phyloP scores from a whole-genome alignment of 2,888 invertebrate species.

The Xestia sexstrigata region DNA sequence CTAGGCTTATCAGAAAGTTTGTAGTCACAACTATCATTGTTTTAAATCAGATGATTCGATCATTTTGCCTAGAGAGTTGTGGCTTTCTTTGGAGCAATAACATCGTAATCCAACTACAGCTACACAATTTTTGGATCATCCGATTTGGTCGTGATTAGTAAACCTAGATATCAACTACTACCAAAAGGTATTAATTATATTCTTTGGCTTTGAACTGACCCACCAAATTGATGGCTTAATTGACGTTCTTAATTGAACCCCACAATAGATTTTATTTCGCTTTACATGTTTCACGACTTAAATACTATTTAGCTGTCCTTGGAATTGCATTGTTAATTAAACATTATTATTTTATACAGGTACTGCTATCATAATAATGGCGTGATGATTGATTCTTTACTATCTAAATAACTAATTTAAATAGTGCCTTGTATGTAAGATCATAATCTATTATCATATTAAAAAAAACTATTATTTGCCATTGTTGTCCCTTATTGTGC shows the following conservation, averaged over 20 bases:
- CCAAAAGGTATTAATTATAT: too few relatives aligned
- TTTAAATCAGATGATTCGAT: not conserved
- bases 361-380: not conserved
- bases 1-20: not conserved
- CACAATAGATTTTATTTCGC: constrained; percentile 1
- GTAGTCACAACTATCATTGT: not conserved
- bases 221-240: not conserved
- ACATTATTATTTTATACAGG: constrained; percentile 19
- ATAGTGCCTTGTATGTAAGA: too few relatives aligned
- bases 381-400: not conserved
- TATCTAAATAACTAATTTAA: not conserved
- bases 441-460: too few relatives aligned
- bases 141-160: not conserved
- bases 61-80: not conserved
- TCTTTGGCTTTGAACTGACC: too few relatives aligned
- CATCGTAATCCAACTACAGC: not conserved
- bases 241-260: not conserved
- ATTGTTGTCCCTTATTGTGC: not conserved
- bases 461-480: not conserved
- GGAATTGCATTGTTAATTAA: not conserved
- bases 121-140: too few relatives aligned
- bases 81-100: not conserved
- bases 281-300: not conserved
- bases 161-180: not conserved
- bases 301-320: constrained; percentile 1